Percentiles rank a stretch among this genome's conserved stretches.
phyloP scores from a whole-genome alignment of 2,113 vertebrate genomes.

The Lamprotornis superbus region DNA sequence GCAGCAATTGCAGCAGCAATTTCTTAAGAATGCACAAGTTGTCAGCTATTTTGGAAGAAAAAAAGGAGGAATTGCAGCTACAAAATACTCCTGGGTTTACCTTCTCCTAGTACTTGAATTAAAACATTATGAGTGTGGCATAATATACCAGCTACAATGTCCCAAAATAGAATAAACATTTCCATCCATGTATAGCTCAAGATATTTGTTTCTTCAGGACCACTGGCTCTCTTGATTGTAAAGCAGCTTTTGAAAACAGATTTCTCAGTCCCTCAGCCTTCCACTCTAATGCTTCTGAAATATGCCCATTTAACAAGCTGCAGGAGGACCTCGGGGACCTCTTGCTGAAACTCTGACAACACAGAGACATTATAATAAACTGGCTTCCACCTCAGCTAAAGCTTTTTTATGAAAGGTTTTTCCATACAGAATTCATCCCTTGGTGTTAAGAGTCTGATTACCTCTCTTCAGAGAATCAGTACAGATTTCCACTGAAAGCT shows the following conservation, averaged over 20 bases:
- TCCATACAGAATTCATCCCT: background rate
- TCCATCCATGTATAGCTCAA: background rate
- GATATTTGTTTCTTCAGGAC: conserved; percentile 14
- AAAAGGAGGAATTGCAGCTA: background rate
- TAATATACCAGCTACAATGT: background rate
- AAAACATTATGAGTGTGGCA: background rate
- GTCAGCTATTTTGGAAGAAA: background rate
- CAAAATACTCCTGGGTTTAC: background rate
- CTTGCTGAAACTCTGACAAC: background rate
- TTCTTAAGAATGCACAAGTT: background rate
- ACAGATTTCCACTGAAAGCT: background rate
- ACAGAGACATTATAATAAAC: background rate
- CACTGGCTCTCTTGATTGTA: background rate
- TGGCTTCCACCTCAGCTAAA: background rate
- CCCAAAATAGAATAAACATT: conserved; percentile 19
- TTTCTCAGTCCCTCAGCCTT: background rate
- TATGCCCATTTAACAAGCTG: background rate
- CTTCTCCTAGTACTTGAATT: background rate
- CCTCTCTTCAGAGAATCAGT: background rate
- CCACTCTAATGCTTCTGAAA: background rate
- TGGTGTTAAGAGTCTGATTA: background rate
- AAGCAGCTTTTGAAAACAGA: conserved; percentile 6
- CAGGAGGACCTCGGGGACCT: background rate
- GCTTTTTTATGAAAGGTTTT: background rate
- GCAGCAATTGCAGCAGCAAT: background rate